Conservation (phyloP, 2,113 vertebrate species). For the Mus spicilegus region DNA sequence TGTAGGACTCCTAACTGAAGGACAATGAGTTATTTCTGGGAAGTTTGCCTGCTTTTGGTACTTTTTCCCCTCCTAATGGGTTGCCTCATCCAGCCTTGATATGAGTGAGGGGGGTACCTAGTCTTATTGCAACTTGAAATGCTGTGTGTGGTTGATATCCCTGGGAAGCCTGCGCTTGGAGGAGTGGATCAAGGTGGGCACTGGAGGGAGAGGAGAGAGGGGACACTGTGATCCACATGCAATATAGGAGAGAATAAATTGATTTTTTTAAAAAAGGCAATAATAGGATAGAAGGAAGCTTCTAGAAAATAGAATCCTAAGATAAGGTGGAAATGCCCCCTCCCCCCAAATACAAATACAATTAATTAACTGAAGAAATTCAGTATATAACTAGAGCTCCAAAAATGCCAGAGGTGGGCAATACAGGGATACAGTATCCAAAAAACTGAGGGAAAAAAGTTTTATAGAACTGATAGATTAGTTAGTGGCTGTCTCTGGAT, state of each 20-base stretch:
- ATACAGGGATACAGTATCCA: neutral
- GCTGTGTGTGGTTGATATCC: neutral
- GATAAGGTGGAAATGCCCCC: neutral
- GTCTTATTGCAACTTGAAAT: neutral
- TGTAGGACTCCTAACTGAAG: neutral
- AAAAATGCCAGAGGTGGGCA: neutral
- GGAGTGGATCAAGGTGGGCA: neutral
- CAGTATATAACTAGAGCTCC: neutral
- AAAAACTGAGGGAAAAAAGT: neutral
- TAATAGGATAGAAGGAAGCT: neutral
- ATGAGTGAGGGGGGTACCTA: neutral
- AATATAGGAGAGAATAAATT: neutral
- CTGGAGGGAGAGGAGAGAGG: neutral
- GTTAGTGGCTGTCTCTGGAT: neutral
- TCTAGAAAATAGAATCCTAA: constrained; percentile 6
- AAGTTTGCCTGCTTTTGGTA: neutral
- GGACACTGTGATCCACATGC: neutral
- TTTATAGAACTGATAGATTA: neutral
- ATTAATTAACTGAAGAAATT: neutral
- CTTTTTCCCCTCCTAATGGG: neutral
- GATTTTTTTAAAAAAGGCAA: neutral
- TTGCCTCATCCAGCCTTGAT: neutral
- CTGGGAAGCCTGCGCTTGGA: too few relatives aligned
- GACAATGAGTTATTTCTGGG: neutral
- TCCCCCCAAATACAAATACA: neutral